Base-by-base conservation (phyloP, 2,797 vertebrate genomes). In the Alcedo quadribrachys region DNA sequence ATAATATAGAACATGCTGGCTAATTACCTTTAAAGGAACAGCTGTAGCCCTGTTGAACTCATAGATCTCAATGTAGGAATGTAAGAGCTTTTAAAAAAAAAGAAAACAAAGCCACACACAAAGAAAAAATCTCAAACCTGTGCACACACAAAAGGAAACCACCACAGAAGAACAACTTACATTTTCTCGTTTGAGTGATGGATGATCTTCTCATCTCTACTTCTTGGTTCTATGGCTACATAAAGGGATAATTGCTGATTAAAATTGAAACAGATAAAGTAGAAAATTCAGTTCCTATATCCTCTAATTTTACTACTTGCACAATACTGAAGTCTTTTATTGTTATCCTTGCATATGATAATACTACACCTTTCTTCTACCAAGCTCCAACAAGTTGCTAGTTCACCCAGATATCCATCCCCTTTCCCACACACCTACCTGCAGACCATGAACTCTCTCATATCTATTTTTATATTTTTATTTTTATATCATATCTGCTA, bases 241-340 rank as follows among this genome's bases (percentile, higher is more conserved):
- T 81, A 71, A 85, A 63, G 22, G 48, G 27, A 35, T 79, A 93
- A 89, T 46, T 88, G 61, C 45, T 87, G 81, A 76, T 46, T 90
- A 42, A 80, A 85, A 88, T 65, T 81, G 79, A 92, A 92, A 73
- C 19, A 76, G 19, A 79, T 8, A 87, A 87, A 53, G 32, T n/a
- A 77, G 45, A 30, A 88, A 93, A 86, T 92, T 90, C 48, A 91
- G 21, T 92, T 78, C 43, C 53, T 85, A 10, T 43, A 70, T 79
- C 51, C 40, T 91, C 51, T 83, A 27, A 45, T 87, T 83, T 89
- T 42, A 74, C 48, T 79, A 74, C 42, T 86, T 87, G 33, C 42
- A 68, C 32, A 33, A 55, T 24, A 48, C 21, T 32, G 12, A 81
- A 75, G 15, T 60, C 43, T 81, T 57, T 74, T 77, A 61, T 95